phyloP scores from a whole-genome alignment of 2,888 invertebrate species.

The Noctua comes region DNA sequence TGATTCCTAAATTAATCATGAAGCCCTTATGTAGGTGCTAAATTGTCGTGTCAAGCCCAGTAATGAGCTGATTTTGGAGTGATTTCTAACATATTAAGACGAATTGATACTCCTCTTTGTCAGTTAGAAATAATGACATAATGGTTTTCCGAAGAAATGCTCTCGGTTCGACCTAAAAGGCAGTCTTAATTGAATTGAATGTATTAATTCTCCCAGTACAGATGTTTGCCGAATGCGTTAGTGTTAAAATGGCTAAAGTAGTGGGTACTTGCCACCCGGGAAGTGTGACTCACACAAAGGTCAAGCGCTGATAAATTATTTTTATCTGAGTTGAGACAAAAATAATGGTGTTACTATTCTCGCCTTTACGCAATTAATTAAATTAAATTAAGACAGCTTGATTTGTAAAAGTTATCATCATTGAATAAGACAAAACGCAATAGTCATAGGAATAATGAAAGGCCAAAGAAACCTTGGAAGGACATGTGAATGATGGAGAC shows the following conservation, averaged over 20 bases:
- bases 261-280: neutral
- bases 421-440: neutral
- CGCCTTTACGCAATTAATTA: conserved; percentile 8
- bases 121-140: neutral
- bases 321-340: conserved; percentile 38
- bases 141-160: neutral
- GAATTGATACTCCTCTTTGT: neutral
- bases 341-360: conserved; percentile 24
- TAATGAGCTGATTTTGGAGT: neutral
- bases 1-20: neutral
- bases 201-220: neutral
- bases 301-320: conserved; percentile 39
- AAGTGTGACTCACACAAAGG: conserved; percentile 46
- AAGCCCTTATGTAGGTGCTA: neutral
- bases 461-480: neutral
- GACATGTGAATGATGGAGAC: neutral
- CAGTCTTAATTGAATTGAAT: neutral
- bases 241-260: conserved; percentile 2
- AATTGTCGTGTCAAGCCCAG: neutral
- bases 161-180: neutral
- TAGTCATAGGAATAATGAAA: too few relatives aligned
- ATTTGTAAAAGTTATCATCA: neutral
- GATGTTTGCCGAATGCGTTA: neutral
- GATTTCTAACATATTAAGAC: neutral
- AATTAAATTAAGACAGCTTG: neutral